Evolutionary conservation across 1,140 invertebrate species (phyloP), one percentile per base, ranked within the genome.

Genomic region (Cyphomyrmex costatus): DNA sequence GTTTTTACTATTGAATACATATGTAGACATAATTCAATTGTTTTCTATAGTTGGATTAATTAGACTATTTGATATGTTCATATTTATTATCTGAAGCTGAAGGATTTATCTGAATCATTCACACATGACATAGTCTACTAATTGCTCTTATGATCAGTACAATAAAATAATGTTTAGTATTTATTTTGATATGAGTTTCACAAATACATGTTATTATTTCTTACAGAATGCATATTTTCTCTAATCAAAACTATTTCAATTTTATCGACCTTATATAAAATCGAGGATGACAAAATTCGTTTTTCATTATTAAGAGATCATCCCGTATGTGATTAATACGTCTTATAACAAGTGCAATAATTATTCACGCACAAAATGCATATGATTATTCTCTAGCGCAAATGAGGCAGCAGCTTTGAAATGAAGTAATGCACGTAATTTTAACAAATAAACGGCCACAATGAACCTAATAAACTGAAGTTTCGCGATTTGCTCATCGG

Each of bases 401-500:
- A 80, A 80, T 70, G 65, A 80, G 49, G 30, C 70, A 80, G 65
- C 21, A 42, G 33, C 63, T 80, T 70, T 70, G 63, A 70, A 70
- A 80, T 51, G 63, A 70, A 33, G 51, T 80, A 70, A 80, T 56
- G 78, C 21, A 80, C 78, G 46, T 80, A 80, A 80, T 80, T 80
- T 80, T 80, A 80, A 80, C 78, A 30, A 80, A 80, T 80, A 80
- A 56, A 51, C 78, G 49, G 19, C 65, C 33, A 80, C 49, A 80
- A 58, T 80, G 65, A 68, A 80, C 77, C 63, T 80, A 68, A 80
- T 80, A 80, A 80, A 80, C 30, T 68, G 61, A 80, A 70, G 78
- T 80, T 80, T 49, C 63, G 65, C 78, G 78, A 80, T 80, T 80
- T 80, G 33, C 30, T 80, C 78, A 70, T 16, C 65, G 30, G 30